Conservation (phyloP, 2,888 invertebrate species). For the Athalia rosae region DNA sequence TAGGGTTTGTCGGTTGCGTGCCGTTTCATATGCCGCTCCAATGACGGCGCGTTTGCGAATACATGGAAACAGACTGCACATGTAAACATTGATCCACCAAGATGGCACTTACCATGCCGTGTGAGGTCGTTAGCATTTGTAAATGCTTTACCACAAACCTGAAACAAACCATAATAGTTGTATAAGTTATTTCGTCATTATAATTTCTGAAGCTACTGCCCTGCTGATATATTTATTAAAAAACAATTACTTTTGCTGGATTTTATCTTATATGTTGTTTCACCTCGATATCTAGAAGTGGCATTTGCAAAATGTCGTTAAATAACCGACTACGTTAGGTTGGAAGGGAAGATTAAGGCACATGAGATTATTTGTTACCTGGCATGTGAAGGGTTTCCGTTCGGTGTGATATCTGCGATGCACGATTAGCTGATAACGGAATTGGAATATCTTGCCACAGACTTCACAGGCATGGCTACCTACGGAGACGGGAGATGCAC, state of each 20-base stretch:
- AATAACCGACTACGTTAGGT: background rate
- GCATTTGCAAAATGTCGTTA: too few species aligned
- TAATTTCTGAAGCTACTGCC: too few species aligned
- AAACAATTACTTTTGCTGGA: too few species aligned
- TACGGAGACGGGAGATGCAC: slow-evolving; percentile 78
- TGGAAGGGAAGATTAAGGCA: background rate
- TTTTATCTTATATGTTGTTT: too few species aligned
- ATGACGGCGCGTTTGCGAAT: slow-evolving; percentile 81
- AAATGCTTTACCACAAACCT: slow-evolving; percentile 90
- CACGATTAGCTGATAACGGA: slow-evolving; percentile 90
- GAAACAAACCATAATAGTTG: slow-evolving; percentile 68
- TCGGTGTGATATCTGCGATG: slow-evolving; percentile 91
- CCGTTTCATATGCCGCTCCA: slow-evolving; percentile 86
- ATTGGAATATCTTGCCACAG: slow-evolving; percentile 91
- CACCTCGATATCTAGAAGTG: too few species aligned
- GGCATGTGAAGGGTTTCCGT: slow-evolving; percentile 87
- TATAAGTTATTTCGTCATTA: background rate
- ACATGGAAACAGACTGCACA: slow-evolving; percentile 85
- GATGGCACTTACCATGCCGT: slow-evolving; percentile 89
- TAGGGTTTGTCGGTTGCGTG: slow-evolving; percentile 90
- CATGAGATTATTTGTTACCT: slow-evolving; percentile 63
- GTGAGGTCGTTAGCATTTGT: slow-evolving; percentile 87
- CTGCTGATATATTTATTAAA: too few species aligned
- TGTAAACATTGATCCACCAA: slow-evolving; percentile 86
- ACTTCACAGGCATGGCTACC: slow-evolving; percentile 88